Evolutionary conservation across 2,888 invertebrate genomes (phyloP), one percentile per base, ranked within the genome.

Genomic region (Ochlodes sylvanus): DNA sequence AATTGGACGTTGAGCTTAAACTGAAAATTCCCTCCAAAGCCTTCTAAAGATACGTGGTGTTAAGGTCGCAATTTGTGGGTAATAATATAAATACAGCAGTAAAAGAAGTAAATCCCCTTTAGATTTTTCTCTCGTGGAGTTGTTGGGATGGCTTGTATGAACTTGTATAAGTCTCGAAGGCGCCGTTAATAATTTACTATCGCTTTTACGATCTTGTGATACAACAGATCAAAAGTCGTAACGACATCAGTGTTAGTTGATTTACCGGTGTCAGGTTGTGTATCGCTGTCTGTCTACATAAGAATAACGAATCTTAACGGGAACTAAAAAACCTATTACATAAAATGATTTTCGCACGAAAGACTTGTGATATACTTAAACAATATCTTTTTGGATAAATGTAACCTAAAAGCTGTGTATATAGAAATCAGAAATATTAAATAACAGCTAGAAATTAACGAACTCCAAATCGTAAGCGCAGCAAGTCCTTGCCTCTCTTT

Each of bases 1-100:
- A 88, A 89, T 85, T 84, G 84, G 81, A 76, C 62, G 50, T 62
- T 7, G 56, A 50, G 68, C 68, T 62, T 38, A 62, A 5, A 56
- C 56, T 50, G 62, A 17, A 62, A 68, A 68, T 62, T 62, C 61
- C 56, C 27, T 17, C 27, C 7, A 62, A 55, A 56, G 68, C 61
- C 38, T 14, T 32, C 19, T 57, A 55, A 60, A 67, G 70, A 71
- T 67, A 72, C 69, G 69, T 66, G 55, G 68, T 67, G 63, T 50
- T 69, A 42, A 55, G 52, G 41, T 60, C 58, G 65, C 63, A 63
- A 27, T 52, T 52, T 52, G 14, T 14, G 21, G 21, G 14, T 27
- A 19, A 50, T 52, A 27, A 5, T 4, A 14, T 68, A 50, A 69
- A 70, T 60, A 63, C 54, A 10, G 27, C 27, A 52, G 19, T 52